Evolutionary conservation across 2,888 invertebrate species (phyloP).

Genomic region (Plebejus anna): DNA sequence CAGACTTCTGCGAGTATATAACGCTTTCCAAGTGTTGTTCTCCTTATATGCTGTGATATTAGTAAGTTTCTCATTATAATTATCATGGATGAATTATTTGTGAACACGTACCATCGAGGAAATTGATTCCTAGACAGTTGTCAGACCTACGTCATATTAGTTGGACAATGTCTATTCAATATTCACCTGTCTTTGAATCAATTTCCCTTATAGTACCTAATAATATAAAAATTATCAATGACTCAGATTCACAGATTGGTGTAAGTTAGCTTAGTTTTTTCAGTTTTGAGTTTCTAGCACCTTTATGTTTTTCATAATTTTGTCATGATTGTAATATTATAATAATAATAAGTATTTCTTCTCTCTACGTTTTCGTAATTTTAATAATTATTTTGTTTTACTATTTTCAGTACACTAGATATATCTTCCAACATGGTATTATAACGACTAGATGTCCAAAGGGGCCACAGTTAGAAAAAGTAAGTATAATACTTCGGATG

Average conservation of each 20-base stretch:
- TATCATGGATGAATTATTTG: no score
- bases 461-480: constrained; percentile 53
- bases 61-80: constrained; percentile 56
- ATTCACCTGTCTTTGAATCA: no score
- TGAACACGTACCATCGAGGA: no score
- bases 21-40: constrained; percentile 83
- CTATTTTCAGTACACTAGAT: constrained; percentile 62
- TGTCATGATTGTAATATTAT: no score
- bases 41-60: constrained; percentile 80
- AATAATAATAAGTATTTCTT: neutral
- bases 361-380: neutral
- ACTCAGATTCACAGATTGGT: no score
- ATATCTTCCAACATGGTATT: constrained; percentile 59
- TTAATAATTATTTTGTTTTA: constrained; percentile 29
- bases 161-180: no score
- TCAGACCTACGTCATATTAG: no score
- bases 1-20: constrained; percentile 83
- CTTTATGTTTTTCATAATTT: neutral
- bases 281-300: neutral
- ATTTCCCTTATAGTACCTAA: no score
- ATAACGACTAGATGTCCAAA: constrained; percentile 62
- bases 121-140: no score
- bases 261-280: no score
- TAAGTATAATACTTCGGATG: constrained; percentile 34
- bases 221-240: no score